Conservation (phyloP, 2,797 vertebrate genomes). For the Pagetopsis macropterus region DNA sequence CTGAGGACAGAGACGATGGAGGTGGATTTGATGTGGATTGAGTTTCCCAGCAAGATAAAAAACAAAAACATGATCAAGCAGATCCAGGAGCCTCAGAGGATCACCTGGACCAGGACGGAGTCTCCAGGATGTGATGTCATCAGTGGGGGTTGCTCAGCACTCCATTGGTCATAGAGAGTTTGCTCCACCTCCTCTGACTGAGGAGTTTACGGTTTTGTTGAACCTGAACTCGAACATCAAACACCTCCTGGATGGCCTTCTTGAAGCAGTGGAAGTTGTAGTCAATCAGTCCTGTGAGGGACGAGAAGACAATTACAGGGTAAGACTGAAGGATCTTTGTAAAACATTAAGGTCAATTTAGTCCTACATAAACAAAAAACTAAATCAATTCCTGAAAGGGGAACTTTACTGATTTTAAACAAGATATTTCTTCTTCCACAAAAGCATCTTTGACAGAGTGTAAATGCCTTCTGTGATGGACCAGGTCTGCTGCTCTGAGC, state of each 20-base stretch:
- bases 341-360: not conserved
- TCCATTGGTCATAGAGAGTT: conserved; percentile 86
- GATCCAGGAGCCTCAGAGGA: too few species aligned
- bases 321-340: not conserved
- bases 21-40: too few species aligned
- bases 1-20: too few species aligned
- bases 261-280: conserved; percentile 98
- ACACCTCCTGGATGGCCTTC: conserved; percentile 96
- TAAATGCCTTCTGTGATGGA: too few species aligned
- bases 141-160: conserved; percentile 74
- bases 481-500: too few species aligned
- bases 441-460: too few species aligned
- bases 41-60: too few species aligned
- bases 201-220: conserved; percentile 90
- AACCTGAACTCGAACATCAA: conserved; percentile 92
- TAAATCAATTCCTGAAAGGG: not conserved
- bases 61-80: too few species aligned
- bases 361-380: not conserved
- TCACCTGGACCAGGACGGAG: not conserved
- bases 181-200: conserved; percentile 87
- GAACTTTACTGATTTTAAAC: too few species aligned
- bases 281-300: conserved; percentile 90
- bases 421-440: too few species aligned
- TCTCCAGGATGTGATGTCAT: not conserved
- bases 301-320: not conserved